Base-by-base conservation (phyloP, 1,140 invertebrate species). In the Lepidotrigona ventralis region DNA sequence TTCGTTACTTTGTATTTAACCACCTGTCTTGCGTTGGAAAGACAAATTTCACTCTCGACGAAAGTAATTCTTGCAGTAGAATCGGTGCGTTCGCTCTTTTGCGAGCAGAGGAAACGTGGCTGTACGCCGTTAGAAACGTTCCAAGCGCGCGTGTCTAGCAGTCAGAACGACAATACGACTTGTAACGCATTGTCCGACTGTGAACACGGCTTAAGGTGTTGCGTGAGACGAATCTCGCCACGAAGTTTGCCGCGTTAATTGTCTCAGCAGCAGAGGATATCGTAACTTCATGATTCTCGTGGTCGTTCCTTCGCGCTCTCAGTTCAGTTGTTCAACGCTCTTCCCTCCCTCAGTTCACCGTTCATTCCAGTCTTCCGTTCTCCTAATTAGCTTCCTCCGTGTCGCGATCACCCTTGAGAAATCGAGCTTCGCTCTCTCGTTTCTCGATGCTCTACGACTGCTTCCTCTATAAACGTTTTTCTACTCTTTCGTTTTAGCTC, bases 181-280 rank as follows among this genome's bases (percentile, higher is more conserved):
- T 23, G 29, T 14, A 23, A 23, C 21, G 33, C n/a, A 39, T 23
- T 26, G 39, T 39, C 63, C 23, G 60, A 23, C 17, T 73, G 79
- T 63, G 79, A 72, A 66, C 51, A 19, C 51, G 71, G 46, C 78
- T 76, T 82, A 82, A 82, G 26, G 53, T 74, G 80, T 77, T 51
- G 80, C 80, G 80, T 69, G 80, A 63, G 54, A 39, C 79, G 26
- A 73, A 26, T n/a, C 69, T 56, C 21, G 39, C 21, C 26, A 26
- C 69, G 56, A 69, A 77, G 19, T 77, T 77, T 26, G n/a, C 33
- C 80, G 29, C 29, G 73, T 82, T 82, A 82, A 82, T 82, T 77
- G 80, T 76, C 80, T 68, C 80, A n/a, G 29, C 11, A 66, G 39
- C 33, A 54, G 63, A 58, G 72, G 54, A 69, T 69, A 69, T 77